Evolutionary conservation across 2,113 vertebrate species (phyloP).

Genomic region (Amia ocellicauda): DNA sequence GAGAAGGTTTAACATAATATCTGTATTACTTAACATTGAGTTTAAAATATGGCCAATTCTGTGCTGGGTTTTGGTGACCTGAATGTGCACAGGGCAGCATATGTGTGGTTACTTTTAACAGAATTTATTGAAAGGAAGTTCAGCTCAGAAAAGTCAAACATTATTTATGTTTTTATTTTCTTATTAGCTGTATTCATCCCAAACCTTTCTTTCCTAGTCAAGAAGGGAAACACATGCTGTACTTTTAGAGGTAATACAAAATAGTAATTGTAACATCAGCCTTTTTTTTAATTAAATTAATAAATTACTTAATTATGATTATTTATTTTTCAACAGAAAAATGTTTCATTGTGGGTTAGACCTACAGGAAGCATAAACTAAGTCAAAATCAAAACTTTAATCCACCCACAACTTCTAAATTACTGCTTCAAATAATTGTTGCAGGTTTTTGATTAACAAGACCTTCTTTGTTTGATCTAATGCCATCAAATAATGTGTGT

Average conservation of each 20-base stretch:
- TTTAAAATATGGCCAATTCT: neutral
- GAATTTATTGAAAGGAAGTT: neutral
- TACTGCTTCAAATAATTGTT: too few relatives aligned
- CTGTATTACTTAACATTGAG: neutral
- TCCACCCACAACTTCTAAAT: too few relatives aligned
- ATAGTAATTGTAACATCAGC: too few relatives aligned
- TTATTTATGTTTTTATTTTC: neutral
- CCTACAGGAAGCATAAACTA: too few relatives aligned
- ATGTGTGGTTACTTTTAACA: neutral
- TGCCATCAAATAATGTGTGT: too few relatives aligned
- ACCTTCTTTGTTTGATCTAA: too few relatives aligned
- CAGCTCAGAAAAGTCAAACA: neutral
- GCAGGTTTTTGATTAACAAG: too few relatives aligned
- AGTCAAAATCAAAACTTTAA: too few relatives aligned
- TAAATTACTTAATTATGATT: too few relatives aligned
- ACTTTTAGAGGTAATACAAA: neutral
- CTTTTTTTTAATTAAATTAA: too few relatives aligned
- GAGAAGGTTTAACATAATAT: neutral
- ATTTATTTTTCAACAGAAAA: too few relatives aligned
- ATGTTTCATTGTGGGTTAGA: too few relatives aligned
- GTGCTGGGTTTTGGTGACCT: neutral
- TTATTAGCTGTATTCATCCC: neutral
- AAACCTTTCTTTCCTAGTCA: neutral
- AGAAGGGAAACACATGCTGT: neutral
- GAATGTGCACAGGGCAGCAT: neutral